These are phyloP conservation scores for Daubentonia madagascariensis DNA, from an alignment of 2,113 vertebrate genomes.

Conservation along the genomic window DNA sequence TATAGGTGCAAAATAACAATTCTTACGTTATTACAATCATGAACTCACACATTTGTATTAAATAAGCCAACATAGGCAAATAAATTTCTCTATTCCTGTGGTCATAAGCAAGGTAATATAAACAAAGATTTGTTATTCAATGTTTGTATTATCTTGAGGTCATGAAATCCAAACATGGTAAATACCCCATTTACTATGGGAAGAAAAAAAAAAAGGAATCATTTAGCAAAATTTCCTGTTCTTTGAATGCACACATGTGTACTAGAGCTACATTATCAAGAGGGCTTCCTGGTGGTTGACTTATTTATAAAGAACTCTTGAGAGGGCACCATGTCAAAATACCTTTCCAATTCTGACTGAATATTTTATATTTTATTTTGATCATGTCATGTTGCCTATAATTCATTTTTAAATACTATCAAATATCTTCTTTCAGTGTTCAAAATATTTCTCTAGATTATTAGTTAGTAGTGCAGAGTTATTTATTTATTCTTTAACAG, in stretches of 20 bases:
- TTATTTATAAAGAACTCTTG: not conserved
- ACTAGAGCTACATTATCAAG: not conserved
- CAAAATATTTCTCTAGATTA: not conserved
- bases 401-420: not conserved
- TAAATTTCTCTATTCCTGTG: not conserved
- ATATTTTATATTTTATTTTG: not conserved
- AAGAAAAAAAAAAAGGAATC: not conserved
- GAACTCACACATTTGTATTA: not conserved
- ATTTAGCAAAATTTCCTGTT: not conserved
- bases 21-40: not conserved
- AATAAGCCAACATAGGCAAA: not conserved
- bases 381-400: not conserved
- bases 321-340: not conserved
- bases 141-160: not conserved
- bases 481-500: not conserved
- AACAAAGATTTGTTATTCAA: not conserved
- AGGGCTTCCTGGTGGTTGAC: not conserved
- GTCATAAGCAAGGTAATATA: not conserved
- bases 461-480: not conserved
- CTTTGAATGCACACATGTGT: not conserved
- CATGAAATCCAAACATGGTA: not conserved
- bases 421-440: not conserved
- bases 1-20: not conserved
- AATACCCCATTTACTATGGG: not conserved
- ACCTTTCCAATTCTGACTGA: not conserved